Percentiles rank a stretch among this genome's conserved stretches.
Conservation (phyloP, 2,113 vertebrate genomes). For the Tychaedon coryphoeus region DNA sequence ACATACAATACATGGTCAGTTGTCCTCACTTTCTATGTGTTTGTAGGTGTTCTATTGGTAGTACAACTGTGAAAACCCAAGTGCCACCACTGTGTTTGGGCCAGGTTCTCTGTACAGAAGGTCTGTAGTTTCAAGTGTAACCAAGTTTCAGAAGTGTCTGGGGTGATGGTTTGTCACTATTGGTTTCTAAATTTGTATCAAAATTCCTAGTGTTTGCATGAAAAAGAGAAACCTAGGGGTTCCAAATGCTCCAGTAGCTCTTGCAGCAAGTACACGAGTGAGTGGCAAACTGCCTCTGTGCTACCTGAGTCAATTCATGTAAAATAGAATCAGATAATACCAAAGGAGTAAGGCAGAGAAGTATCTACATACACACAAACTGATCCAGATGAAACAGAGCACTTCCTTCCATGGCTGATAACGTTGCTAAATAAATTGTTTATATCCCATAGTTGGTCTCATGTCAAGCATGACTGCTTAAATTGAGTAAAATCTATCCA, state of each 20-base stretch:
- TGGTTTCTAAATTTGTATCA: not conserved
- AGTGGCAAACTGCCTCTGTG: not conserved
- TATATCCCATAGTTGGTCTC: not conserved
- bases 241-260: not conserved
- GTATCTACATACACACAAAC: accelerated
- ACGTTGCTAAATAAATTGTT: not conserved
- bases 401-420: not conserved
- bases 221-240: not conserved
- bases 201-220: slow-evolving; percentile 6
- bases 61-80: not conserved
- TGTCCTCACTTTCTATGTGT: not conserved
- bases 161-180: slow-evolving; percentile 24
- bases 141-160: slow-evolving; percentile 33
- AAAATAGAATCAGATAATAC: not conserved
- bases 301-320: slow-evolving; percentile 9
- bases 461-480: not conserved
- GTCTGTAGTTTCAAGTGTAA: slow-evolving; percentile 14
- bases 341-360: not conserved
- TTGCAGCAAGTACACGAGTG: not conserved
- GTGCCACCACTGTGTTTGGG: slow-evolving; percentile 18
- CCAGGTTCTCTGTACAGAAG: not conserved
- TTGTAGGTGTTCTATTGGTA: not conserved
- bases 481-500: not conserved
- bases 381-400: not conserved
- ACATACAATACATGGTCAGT: not conserved